Evolutionary conservation across 2,888 invertebrate genomes (phyloP), one percentile per base, ranked within the genome.

Genomic region (Junonia oenone): DNA sequence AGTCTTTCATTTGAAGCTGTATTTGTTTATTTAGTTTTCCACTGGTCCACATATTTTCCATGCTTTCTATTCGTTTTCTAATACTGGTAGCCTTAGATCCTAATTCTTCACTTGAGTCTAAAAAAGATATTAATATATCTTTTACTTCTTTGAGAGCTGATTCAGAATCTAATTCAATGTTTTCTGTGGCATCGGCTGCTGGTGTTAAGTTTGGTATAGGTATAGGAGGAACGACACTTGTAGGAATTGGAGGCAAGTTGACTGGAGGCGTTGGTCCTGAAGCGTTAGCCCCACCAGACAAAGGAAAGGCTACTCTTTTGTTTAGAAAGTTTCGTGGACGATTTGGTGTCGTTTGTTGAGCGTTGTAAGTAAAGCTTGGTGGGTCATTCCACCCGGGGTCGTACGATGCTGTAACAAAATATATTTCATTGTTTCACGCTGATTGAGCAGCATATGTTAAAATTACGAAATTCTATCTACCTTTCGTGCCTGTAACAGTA

Each of bases 311-410:
- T 1, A 92, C 90, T 61, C 92, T 73, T 75, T 92, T 92, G 59
- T 91, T 92, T 26, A 92, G 72, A 62, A 88, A 76, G 59, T 83
- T 85, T 45, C 88, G 78, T 26, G 90, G 90, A 58, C 82, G 81
- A 59, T 81, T 88, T 3, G 85, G 78, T 17, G 83, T 79, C 6
- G 71, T 67, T 53, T 80, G 75, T 56, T 85, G 86, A 2, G 80
- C 67, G 48, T 81, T 89, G 63, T 90, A 92, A 0, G 90, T 77
- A 53, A 91, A 79, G 57, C 83, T 83, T 1, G 92, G 92, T 4
- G 92, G 92, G 66, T 92, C 92, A 64, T 92, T 92, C 92, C 92
- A 92, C 6, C 92, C 92, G 33, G 91, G 91, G 66, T 91, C 91
- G 61, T 78, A 88, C 8, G 81, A 69, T 6, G 75, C 90, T 90